Conservation (phyloP, 2,113 vertebrate species). For the Anseranas semipalmata region DNA sequence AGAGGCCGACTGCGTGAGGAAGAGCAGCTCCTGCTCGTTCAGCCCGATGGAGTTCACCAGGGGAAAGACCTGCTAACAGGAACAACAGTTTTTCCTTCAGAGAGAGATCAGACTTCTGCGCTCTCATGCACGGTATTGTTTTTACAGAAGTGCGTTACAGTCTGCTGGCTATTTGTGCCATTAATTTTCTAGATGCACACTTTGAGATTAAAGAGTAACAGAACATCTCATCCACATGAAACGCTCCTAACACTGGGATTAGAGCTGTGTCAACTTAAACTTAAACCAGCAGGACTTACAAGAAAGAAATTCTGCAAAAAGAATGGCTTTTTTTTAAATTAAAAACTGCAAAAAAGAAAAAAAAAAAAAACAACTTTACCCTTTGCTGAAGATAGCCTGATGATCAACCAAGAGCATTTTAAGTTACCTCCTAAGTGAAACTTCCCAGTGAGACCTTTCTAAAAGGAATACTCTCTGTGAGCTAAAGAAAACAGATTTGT, state of each 20-base stretch:
- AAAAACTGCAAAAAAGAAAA: not conserved
- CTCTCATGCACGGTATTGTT: not conserved
- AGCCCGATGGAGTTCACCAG: slow-evolving; percentile 93
- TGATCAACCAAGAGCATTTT: not conserved
- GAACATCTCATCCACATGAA: not conserved
- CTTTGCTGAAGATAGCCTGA: not conserved
- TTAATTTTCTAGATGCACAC: not conserved
- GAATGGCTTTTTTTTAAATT: no score
- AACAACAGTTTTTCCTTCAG: slow-evolving; percentile 21
- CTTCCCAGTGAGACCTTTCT: not conserved
- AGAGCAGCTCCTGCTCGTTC: slow-evolving; percentile 97
- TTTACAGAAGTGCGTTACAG: fast-evolving
- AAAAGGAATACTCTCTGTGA: not conserved
- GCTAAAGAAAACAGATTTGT: not conserved
- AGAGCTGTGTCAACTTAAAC: not conserved
- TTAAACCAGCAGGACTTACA: not conserved
- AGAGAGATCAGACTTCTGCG: not conserved
- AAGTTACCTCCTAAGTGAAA: not conserved
- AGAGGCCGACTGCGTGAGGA: slow-evolving; percentile 86
- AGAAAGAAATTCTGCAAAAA: not conserved
- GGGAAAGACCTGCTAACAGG: slow-evolving; percentile 95
- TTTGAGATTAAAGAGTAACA: not conserved
- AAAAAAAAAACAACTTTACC: no score
- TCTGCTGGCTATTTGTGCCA: not conserved
- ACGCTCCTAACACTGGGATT: not conserved